phyloP scores from a whole-genome alignment of 2,113 vertebrate genomes.

The Datnioides undecimradiatus region DNA sequence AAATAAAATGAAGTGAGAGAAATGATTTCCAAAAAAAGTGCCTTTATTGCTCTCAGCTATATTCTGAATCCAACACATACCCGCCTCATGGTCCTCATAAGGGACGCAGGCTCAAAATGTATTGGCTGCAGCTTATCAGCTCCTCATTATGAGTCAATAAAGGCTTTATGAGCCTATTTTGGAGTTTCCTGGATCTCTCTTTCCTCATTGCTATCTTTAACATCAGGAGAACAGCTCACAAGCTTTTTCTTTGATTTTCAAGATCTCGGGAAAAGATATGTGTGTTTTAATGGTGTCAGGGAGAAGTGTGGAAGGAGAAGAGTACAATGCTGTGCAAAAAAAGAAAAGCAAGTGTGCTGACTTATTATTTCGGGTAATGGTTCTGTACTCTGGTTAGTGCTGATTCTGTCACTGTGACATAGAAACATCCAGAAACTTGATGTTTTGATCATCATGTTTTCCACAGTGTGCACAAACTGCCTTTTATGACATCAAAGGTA shows the following conservation, averaged over 20 bases:
- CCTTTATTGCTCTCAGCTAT: background rate
- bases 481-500: background rate
- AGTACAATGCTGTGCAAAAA: background rate
- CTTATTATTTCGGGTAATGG: background rate
- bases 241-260: conserved; percentile 13
- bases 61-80: conserved; percentile 14
- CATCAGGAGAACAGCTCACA: conserved; percentile 7
- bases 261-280: conserved; percentile 23
- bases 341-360: background rate
- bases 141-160: conserved; percentile 46
- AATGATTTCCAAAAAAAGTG: background rate
- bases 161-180: conserved; percentile 29
- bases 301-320: background rate
- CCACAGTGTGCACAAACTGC: conserved; percentile 10
- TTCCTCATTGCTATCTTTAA: conserved; percentile 12
- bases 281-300: background rate
- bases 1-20: background rate
- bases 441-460: background rate
- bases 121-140: conserved; percentile 35
- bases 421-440: background rate
- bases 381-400: background rate
- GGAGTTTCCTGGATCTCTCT: conserved; percentile 5
- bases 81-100: conserved; percentile 9
- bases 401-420: conserved; percentile 2
- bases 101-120: conserved; percentile 3